Base-by-base conservation (phyloP, 2,797 vertebrate species). In the Esox masquinongy region DNA sequence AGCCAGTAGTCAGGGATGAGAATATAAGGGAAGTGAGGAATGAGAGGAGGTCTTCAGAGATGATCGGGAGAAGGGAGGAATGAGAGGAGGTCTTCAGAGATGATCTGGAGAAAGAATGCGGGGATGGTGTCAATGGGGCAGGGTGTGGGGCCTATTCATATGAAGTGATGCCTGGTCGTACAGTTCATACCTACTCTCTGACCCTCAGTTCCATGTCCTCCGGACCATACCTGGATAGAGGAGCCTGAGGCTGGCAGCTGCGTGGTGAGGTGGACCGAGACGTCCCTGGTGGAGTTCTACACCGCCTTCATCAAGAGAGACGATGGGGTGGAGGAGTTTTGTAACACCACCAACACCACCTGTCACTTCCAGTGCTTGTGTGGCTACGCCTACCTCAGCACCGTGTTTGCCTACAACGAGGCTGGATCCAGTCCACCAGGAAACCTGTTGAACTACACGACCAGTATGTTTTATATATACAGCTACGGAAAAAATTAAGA, bases 331-430 rank as follows among this genome's bases (percentile, higher is more conserved):
- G 96, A 98, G 87, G 87, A 84, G 1, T 90, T 87, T 6, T 98
- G 97, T 79, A 98, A 98, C 88, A 98, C 97, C 16, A 96, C 95
- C 5, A 74, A 74, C 36, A 94, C 91, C 34, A 90, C 56, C 5
- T 98, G 96, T 87, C 76, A 76, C 16, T 98, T 96, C 83, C 86
- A 82, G 74, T 96, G 96, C 2, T 85, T 91, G 76, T 99, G 98
- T 49, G 96, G 98, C 83, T 96, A 95, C 92, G 96, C 95, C 16
- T 98, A 96, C 79, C 94, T 96, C 69, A 94, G 95, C 63, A 95
- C 93, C 19, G 95, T 98, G 75, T 96, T 98, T 76, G 95, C 96
- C 74, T 95, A 96, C 86, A 98, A 97, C 89, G 83, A 83, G 66
- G 96, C 95, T 0, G 97, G 97, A 19, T 89, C 96, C 82, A 98